phyloP scores from a whole-genome alignment of 2,113 vertebrate species.

The Nothocercus nigrocapillus region DNA sequence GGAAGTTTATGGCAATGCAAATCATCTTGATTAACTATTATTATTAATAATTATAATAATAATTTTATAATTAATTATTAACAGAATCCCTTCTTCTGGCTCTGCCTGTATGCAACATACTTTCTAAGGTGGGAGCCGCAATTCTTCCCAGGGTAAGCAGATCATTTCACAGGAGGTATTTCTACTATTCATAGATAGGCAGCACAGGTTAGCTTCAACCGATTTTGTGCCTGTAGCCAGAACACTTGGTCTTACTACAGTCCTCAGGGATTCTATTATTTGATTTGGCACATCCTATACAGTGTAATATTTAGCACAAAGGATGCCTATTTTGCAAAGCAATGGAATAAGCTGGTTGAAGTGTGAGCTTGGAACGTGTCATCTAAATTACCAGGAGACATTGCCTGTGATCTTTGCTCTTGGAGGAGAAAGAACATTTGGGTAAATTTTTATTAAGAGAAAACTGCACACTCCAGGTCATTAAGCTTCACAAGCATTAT shows the following conservation, averaged over 20 bases:
- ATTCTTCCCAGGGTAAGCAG: not conserved
- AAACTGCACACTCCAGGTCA: not conserved
- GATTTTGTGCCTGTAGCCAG: not conserved
- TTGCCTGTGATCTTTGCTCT: not conserved
- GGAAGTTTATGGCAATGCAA: not conserved
- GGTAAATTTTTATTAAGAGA: conserved; percentile 1
- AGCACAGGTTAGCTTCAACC: not conserved
- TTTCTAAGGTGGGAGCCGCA: not conserved
- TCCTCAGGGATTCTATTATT: not conserved
- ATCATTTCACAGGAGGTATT: not conserved
- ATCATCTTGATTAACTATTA: not conserved
- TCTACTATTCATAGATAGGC: not conserved
- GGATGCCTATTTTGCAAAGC: not conserved
- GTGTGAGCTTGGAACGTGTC: not conserved
- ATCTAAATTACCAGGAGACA: not conserved
- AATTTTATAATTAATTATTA: too few relatives aligned
- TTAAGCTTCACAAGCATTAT: conserved; percentile 26
- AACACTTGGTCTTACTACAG: not conserved
- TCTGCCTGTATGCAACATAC: fast-evolving
- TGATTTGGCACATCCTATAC: not conserved
- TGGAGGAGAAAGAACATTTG: not conserved
- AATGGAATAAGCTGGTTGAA: not conserved
- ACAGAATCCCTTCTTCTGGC: not conserved
- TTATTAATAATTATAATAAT: not conserved
- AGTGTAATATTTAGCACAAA: not conserved